These are phyloP conservation scores for Eubasilissa splendida DNA, from an alignment of 2,888 invertebrate genomes.

Conservation along the genomic window DNA sequence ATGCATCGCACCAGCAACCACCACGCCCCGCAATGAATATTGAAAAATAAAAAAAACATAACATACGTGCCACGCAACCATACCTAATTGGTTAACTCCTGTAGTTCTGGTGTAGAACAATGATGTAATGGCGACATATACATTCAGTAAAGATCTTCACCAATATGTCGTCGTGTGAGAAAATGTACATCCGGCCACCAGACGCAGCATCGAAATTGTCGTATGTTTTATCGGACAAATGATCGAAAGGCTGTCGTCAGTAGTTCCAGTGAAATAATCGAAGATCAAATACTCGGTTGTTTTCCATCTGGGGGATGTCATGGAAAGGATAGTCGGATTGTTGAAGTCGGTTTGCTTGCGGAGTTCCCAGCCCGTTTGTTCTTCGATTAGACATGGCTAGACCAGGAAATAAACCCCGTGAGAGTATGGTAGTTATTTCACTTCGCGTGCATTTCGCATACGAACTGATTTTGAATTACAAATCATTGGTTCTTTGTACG, in stretches of 20 bases:
- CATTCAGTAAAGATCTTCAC: slow-evolving; percentile 46
- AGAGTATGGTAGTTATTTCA: slow-evolving; percentile 34
- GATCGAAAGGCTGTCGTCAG: background rate
- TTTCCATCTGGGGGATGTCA: background rate
- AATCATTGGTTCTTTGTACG: slow-evolving; percentile 12
- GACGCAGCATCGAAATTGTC: slow-evolving; percentile 8
- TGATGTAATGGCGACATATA: slow-evolving; percentile 46
- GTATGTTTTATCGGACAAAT: background rate
- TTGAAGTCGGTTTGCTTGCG: background rate
- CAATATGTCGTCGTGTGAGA: slow-evolving; percentile 40
- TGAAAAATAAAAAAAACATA: slow-evolving; percentile 7
- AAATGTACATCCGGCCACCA: slow-evolving; percentile 54
- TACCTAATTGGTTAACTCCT: slow-evolving; percentile 10
- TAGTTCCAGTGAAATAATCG: too few relatives aligned
- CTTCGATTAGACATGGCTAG: slow-evolving; percentile 8
- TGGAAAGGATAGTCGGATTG: background rate
- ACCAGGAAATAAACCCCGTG: slow-evolving; percentile 38
- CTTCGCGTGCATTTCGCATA: slow-evolving; percentile 27
- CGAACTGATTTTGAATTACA: slow-evolving; percentile 29
- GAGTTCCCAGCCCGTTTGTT: slow-evolving; percentile 26
- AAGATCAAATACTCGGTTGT: background rate
- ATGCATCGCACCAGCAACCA: too few relatives aligned
- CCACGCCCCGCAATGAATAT: background rate
- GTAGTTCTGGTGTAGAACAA: slow-evolving; percentile 6
- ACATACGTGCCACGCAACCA: background rate